phyloP scores from a whole-genome alignment of 1,140 invertebrate genomes.

The Mizuhopecten yessoensis region DNA sequence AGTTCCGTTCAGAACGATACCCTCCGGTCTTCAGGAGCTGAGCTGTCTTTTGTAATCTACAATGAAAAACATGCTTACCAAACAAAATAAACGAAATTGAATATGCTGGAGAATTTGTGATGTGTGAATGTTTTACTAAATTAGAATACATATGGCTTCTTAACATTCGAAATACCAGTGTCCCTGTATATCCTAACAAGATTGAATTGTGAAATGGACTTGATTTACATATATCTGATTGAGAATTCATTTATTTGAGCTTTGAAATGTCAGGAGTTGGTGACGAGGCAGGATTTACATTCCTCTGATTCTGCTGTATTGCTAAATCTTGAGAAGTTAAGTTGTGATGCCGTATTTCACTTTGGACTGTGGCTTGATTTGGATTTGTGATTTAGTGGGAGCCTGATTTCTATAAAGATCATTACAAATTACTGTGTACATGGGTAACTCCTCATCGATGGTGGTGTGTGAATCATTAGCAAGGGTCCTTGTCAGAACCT shows the following conservation, averaged over 20 bases:
- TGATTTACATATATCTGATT: conserved; percentile 36
- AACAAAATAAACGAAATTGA: conserved; percentile 35
- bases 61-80: not conserved
- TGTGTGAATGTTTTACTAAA: conserved; percentile 39
- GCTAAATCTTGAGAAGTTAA: conserved; percentile 3
- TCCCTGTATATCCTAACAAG: not conserved
- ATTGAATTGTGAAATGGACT: conserved; percentile 34
- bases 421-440: conserved; percentile 12
- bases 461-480: not conserved
- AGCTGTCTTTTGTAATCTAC: conserved; percentile 8
- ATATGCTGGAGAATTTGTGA: conserved; percentile 34
- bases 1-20: not conserved
- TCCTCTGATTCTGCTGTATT: not conserved
- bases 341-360: conserved; percentile 17
- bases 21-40: not conserved
- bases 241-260: not conserved
- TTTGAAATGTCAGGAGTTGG: conserved; percentile 32
- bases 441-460: conserved; percentile 13
- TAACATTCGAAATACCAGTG: not conserved
- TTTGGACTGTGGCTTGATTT: not conserved
- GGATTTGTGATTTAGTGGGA: not conserved
- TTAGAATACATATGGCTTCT: conserved; percentile 33
- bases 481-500: not conserved
- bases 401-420: conserved; percentile 2
- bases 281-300: not conserved